Percentiles rank a stretch among this genome's conserved stretches.
phyloP scores from a whole-genome alignment of 2,888 invertebrate species.

The Drosophila emarginata region DNA sequence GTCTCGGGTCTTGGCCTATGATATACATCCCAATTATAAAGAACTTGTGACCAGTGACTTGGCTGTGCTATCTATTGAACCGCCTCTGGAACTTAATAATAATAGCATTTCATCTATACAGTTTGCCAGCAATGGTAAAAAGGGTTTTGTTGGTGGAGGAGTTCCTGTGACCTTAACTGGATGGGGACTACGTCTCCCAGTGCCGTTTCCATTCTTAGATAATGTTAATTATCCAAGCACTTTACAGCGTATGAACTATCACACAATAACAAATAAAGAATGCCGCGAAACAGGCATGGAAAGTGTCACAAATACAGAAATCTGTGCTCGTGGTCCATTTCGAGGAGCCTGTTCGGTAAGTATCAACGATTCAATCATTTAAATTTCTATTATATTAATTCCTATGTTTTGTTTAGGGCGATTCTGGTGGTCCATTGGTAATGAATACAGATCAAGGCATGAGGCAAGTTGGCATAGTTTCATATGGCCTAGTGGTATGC shows the following conservation, averaged over 20 bases:
- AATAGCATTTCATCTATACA: conserved; percentile 81
- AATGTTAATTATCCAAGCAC: conserved; percentile 70
- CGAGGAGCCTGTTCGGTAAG: conserved; percentile 79
- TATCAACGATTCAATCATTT: neutral
- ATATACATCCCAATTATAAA: conserved; percentile 79
- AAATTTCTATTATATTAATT: no score
- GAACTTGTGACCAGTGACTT: conserved; percentile 78
- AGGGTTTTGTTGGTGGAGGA: conserved; percentile 57
- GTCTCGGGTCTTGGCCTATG: conserved; percentile 60
- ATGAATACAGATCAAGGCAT: conserved; percentile 48
- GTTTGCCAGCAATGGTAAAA: conserved; percentile 36
- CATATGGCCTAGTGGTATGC: conserved; percentile 78
- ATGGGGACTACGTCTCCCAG: conserved; percentile 79
- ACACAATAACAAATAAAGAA: conserved; percentile 75
- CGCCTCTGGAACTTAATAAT: conserved; percentile 69
- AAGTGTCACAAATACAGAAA: conserved; percentile 76
- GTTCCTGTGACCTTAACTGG: conserved; percentile 79
- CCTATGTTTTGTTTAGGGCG: conserved; percentile 78
- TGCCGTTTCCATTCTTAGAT: conserved; percentile 70
- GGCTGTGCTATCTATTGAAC: conserved; percentile 73
- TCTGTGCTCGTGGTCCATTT: conserved; percentile 76
- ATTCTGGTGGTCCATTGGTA: conserved; percentile 81
- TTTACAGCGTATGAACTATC: conserved; percentile 75
- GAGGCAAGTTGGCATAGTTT: conserved; percentile 79
- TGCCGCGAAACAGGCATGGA: conserved; percentile 71